These are phyloP conservation scores for Elmis aenea DNA, from an alignment of 2,888 invertebrate genomes.

Conservation along the genomic window DNA sequence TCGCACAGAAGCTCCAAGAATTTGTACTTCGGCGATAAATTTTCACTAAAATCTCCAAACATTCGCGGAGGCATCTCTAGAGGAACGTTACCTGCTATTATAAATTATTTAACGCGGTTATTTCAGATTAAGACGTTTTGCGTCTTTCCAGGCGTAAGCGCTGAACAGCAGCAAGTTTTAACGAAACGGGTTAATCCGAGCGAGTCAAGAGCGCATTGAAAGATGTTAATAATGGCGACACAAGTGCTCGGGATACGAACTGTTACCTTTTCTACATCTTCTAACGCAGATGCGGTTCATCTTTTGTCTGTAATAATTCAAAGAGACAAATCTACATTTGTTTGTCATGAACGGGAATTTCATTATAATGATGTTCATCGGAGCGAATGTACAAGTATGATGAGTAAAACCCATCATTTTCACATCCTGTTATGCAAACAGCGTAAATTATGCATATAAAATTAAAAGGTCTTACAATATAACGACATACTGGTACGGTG, in stretches of 20 bases:
- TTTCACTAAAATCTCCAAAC: conserved; percentile 26
- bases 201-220: conserved; percentile 24
- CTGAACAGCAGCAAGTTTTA: conserved; percentile 11
- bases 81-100: conserved; percentile 32
- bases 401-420: too few species aligned
- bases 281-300: conserved; percentile 14
- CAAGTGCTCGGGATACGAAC: conserved; percentile 19
- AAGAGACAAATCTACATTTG: conserved; percentile 17
- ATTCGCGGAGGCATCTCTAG: conserved; percentile 26
- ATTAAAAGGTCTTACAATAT: too few species aligned
- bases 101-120: conserved; percentile 36
- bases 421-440: too few species aligned
- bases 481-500: too few species aligned
- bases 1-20: conserved; percentile 5
- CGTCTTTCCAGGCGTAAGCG: conserved; percentile 19
- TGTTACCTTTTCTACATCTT: conserved; percentile 19
- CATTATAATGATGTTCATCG: conserved; percentile 18
- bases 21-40: conserved; percentile 26
- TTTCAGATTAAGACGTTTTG: conserved; percentile 33
- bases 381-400: too few species aligned
- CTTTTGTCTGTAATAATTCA: conserved; percentile 18
- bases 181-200: conserved; percentile 27
- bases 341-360: conserved; percentile 15
- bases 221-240: conserved; percentile 27
- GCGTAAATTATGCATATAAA: too few species aligned